Evolutionary conservation across 2,113 vertebrate species (phyloP), one percentile per base, ranked within the genome.

Genomic region (Atlantisia rogersi): DNA sequence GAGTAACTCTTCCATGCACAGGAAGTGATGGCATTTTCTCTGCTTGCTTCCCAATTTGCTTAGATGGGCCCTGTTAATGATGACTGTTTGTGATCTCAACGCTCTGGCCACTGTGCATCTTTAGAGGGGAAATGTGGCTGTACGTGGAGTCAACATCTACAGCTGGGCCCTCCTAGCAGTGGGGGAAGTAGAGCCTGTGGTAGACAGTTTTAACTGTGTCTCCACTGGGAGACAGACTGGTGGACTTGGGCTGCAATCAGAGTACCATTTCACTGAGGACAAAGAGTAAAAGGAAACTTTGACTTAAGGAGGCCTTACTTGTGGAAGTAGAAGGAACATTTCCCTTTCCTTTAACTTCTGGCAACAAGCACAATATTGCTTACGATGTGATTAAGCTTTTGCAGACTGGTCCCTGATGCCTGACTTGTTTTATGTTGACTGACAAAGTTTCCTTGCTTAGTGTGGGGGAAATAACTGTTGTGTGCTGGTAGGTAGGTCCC

Each of bases 371-470:
- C 15, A 12, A 3, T 11, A 5, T 9, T 4, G 3, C 3, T 0
- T 22, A 32, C 52, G 37, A 44, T 3, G 26, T 15, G 56, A 2
- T 15, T 52, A 18, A 21, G 32, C 31, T 83, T 31, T 37, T 44
- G 32, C 48, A 74, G 69, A 12, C 50, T 3, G 5, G 39, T 35
- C 25, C 20, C 35, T 24, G 40, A 22, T 40, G 55, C 32, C 12
- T 0, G 13, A 12, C 10, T 40, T 17, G 2, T 24, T 58, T 48
- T 18, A 6, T 32, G 58, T 26, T 5, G 5, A 0, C 5, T 0
- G 4, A n/a, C 6, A 16, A 70, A 39, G 85, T 9, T 9, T 58
- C 15, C 15, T 42, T 12, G 35, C 15, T 50, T 5, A 0, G 8
- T 6, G 18, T 1, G 1, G 12, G 35, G 52, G 19, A 11, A 4